Conservation (phyloP, 37 sponge, comb jelly and placozoan species). For the Halichondria panicea region DNA sequence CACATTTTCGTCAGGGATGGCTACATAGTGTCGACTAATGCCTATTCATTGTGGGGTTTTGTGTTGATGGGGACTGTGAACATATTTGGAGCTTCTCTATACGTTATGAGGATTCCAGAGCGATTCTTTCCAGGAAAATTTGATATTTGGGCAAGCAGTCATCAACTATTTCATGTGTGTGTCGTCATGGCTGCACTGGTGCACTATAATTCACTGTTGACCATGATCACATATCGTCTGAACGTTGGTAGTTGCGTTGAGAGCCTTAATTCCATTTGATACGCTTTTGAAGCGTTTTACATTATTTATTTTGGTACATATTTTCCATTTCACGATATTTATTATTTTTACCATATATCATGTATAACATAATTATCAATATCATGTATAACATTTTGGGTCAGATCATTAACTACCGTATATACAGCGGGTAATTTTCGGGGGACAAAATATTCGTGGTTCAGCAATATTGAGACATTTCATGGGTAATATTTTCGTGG, state of each 20-base stretch:
- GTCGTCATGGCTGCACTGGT: slow-evolving; percentile 84
- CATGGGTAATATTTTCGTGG: too few species aligned
- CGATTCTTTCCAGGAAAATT: slow-evolving; percentile 91
- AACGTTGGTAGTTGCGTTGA: slow-evolving; percentile 10
- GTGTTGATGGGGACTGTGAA: slow-evolving; percentile 74
- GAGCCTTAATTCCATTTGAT: too few species aligned
- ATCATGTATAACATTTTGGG: too few species aligned
- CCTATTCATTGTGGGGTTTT: slow-evolving; percentile 49
- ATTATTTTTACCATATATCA: too few species aligned
- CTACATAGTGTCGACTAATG: slow-evolving; percentile 15
- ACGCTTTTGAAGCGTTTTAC: too few species aligned
- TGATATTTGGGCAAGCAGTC: slow-evolving; percentile 91
- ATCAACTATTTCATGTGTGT: slow-evolving; percentile 95
- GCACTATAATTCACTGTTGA: slow-evolving; percentile 77
- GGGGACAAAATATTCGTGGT: too few species aligned
- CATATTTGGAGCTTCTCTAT: slow-evolving; percentile 79
- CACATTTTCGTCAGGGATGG: slow-evolving; percentile 71
- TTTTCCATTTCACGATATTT: too few species aligned
- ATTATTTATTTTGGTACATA: too few species aligned
- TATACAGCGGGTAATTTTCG: too few species aligned
- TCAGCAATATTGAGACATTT: too few species aligned
- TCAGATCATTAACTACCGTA: too few species aligned
- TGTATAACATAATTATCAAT: too few species aligned
- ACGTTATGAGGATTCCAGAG: slow-evolving; percentile 86
- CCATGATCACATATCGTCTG: slow-evolving; percentile 71